Conservation (phyloP, 2,888 invertebrate genomes). For the Nomada goodeniana region DNA sequence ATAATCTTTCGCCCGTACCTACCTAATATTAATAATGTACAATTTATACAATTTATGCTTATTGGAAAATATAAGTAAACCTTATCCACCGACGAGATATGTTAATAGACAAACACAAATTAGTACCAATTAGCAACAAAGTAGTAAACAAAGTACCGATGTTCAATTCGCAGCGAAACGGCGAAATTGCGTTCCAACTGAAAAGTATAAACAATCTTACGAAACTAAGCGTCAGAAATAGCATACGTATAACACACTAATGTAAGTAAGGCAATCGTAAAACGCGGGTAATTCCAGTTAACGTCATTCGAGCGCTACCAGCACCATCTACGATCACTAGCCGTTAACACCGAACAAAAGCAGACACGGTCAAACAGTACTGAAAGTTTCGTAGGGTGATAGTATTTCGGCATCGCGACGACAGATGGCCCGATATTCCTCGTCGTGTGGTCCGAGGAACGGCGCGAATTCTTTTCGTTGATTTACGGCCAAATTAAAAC, state of each 20-base stretch:
- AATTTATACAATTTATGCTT: too few species aligned
- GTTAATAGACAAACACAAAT: too few species aligned
- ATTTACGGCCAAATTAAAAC: slow-evolving; percentile 83
- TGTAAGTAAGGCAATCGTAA: slow-evolving; percentile 32
- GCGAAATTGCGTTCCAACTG: neutral
- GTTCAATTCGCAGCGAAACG: too few species aligned
- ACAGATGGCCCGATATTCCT: slow-evolving; percentile 78
- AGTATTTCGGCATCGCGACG: slow-evolving; percentile 71
- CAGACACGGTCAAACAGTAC: slow-evolving; percentile 66
- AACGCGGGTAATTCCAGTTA: slow-evolving; percentile 38
- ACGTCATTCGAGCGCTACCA: slow-evolving; percentile 33
- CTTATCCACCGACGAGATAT: too few species aligned
- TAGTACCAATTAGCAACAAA: too few species aligned
- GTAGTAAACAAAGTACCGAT: too few species aligned
- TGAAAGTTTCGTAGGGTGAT: slow-evolving; percentile 43
- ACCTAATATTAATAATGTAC: too few species aligned
- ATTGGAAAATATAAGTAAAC: too few species aligned
- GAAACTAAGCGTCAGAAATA: slow-evolving; percentile 17
- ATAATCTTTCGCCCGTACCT: too few species aligned
- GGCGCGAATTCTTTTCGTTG: slow-evolving; percentile 75
- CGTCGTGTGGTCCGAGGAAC: slow-evolving; percentile 64
- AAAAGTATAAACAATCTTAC: neutral
- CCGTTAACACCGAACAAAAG: slow-evolving; percentile 55
- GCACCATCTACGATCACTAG: slow-evolving; percentile 74
- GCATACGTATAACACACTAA: slow-evolving; percentile 15